Percentiles rank a stretch among this genome's conserved stretches.
Conservation (phyloP, 2,888 invertebrate genomes). For the Resseliella maxima region DNA sequence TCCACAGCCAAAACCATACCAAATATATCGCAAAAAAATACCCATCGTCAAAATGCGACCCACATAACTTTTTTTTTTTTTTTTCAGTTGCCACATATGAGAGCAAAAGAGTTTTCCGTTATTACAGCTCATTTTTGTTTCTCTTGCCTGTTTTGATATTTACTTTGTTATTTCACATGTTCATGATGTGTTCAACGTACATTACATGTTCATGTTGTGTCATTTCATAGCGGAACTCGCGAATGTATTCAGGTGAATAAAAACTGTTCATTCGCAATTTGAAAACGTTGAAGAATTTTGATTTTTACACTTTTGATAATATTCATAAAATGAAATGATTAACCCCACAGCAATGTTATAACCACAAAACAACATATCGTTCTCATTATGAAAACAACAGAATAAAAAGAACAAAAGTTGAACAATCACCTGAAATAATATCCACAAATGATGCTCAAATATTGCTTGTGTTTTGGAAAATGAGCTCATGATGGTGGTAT, state of each 20-base stretch:
- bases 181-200: not conserved
- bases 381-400: not conserved
- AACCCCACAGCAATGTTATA: not conserved
- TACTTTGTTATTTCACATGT: not conserved
- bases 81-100: conserved; percentile 31
- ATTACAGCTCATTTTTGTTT: conserved; percentile 17
- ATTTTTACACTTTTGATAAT: conserved; percentile 11
- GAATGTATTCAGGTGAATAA: not conserved
- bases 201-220: no score
- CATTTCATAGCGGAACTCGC: not conserved
- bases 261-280: not conserved
- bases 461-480: no score
- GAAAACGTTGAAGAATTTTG: conserved; percentile 12
- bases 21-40: not conserved
- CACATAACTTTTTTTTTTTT: no score
- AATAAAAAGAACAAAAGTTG: not conserved
- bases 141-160: not conserved
- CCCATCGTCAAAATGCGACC: not conserved
- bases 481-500: no score
- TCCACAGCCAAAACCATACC: not conserved
- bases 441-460: no score
- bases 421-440: conserved; percentile 17
- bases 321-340: not conserved
- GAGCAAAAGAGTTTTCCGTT: not conserved
- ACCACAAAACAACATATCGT: not conserved